Conservation (phyloP, 2,113 vertebrate species). For the Vulpes ferrilata region DNA sequence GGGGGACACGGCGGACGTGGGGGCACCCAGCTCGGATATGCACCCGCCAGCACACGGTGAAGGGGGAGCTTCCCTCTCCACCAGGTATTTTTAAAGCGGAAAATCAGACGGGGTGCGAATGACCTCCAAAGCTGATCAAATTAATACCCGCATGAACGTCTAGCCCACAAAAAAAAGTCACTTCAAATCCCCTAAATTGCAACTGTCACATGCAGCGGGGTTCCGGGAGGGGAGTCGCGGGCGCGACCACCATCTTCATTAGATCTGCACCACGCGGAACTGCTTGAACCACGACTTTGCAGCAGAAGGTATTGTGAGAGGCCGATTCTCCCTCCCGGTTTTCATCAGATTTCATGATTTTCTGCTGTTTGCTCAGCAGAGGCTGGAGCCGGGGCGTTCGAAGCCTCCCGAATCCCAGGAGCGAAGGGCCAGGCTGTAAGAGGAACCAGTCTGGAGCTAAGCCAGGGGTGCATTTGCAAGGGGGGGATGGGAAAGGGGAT, state of each 20-base stretch:
- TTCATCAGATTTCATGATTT: background rate
- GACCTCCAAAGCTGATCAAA: background rate
- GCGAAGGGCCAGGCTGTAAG: background rate
- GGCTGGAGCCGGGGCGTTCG: fast-evolving
- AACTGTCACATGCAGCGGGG: fast-evolving
- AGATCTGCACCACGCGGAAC: background rate
- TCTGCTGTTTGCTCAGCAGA: fast-evolving
- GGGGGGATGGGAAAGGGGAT: too few species aligned
- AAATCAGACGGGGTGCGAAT: background rate
- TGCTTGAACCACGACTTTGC: background rate
- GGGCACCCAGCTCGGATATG: fast-evolving
- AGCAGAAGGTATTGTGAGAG: background rate
- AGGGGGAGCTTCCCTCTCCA: background rate
- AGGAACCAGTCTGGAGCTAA: fast-evolving
- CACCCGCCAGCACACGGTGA: fast-evolving
- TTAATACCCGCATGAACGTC: background rate
- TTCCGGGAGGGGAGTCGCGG: background rate
- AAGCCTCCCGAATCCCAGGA: fast-evolving
- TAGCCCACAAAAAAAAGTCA: background rate
- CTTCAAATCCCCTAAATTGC: background rate
- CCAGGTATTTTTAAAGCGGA: background rate
- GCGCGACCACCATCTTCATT: background rate
- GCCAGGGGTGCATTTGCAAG: too few species aligned
- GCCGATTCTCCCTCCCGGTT: too few species aligned
- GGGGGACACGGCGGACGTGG: too few species aligned